phyloP scores from a whole-genome alignment of 2,113 vertebrate species.

The Baryphthengus martii region DNA sequence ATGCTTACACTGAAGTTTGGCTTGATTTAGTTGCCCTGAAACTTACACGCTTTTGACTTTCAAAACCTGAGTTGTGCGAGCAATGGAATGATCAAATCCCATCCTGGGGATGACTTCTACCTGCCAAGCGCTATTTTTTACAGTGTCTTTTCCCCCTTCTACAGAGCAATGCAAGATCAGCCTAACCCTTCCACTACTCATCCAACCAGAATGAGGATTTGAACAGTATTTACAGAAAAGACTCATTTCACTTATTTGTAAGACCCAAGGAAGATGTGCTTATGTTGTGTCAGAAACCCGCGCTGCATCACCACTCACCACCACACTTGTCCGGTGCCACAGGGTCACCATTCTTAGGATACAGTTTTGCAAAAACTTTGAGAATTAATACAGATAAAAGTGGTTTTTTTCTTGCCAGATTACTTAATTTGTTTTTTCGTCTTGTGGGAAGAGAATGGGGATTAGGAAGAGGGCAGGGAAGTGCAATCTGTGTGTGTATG shows the following conservation, averaged over 20 bases:
- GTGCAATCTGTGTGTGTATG: no score
- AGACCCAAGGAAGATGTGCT: not conserved
- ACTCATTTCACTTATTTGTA: not conserved
- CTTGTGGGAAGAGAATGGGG: not conserved
- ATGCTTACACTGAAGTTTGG: not conserved
- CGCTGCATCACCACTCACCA: rapidly evolving
- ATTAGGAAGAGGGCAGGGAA: not conserved
- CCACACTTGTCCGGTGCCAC: not conserved
- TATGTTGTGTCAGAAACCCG: not conserved
- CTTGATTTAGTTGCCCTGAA: not conserved
- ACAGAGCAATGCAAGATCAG: not conserved
- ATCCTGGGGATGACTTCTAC: not conserved
- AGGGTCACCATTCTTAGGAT: not conserved
- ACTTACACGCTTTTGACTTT: not conserved
- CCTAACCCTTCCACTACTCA: not conserved
- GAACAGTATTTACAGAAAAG: not conserved
- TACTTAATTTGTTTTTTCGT: not conserved
- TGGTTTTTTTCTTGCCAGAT: not conserved
- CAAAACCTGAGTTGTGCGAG: not conserved
- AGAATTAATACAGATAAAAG: not conserved
- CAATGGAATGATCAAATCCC: not conserved
- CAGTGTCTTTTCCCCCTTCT: not conserved
- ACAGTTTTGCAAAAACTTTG: not conserved
- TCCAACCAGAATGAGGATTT: not conserved
- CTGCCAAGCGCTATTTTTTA: not conserved